Percentiles rank a stretch among this genome's conserved stretches.
phyloP scores from a whole-genome alignment of 2,797 vertebrate genomes.

The Carapus acus region DNA sequence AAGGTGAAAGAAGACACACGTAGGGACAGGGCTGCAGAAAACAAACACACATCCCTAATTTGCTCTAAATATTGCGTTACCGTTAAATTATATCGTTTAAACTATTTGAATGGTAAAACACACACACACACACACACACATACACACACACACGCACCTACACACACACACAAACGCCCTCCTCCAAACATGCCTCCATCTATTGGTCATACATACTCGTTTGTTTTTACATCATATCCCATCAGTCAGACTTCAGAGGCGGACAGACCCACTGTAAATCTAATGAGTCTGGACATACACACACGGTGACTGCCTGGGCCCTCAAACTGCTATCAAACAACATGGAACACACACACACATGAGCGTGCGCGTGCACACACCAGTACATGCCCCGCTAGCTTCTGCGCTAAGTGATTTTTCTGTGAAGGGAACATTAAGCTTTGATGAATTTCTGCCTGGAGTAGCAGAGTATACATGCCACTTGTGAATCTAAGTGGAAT shows the following conservation, averaged over 20 bases:
- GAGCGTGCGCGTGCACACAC: constrained; percentile 2
- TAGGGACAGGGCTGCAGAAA: too few relatives aligned
- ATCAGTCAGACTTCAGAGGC: neutral
- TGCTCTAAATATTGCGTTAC: too few relatives aligned
- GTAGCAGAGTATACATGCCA: constrained; percentile 48
- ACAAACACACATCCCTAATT: too few relatives aligned
- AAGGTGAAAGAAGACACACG: too few relatives aligned
- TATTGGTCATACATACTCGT: neutral
- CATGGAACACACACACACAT: constrained; percentile 7
- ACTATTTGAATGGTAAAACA: too few relatives aligned
- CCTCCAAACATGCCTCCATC: too few relatives aligned
- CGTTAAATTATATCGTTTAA: too few relatives aligned
- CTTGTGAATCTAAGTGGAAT: constrained; percentile 60
- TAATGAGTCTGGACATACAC: constrained; percentile 4
- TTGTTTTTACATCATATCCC: neutral
- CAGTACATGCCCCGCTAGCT: constrained; percentile 20
- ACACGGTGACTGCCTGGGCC: constrained; percentile 11
- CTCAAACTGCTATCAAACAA: constrained; percentile 42
- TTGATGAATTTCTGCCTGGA: constrained; percentile 64
- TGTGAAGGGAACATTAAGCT: constrained; percentile 59
- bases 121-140: too few relatives aligned
- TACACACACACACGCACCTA: too few relatives aligned
- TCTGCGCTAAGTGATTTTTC: constrained; percentile 50
- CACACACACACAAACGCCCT: too few relatives aligned
- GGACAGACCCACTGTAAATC: neutral